Evolutionary conservation across 1,140 invertebrate genomes (phyloP).

Genomic region (Trypoxylus dichotomus): DNA sequence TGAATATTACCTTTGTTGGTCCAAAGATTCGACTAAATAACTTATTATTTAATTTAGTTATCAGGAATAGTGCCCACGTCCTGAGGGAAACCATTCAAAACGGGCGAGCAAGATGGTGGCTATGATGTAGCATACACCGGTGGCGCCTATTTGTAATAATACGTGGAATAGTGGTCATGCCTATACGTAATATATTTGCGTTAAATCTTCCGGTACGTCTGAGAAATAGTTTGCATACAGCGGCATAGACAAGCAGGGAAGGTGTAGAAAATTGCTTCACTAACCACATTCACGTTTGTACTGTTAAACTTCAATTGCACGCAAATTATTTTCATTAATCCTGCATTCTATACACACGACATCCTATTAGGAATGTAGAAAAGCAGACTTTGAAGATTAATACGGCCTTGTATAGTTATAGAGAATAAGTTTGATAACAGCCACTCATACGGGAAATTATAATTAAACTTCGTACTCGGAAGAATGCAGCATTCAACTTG

Average conservation of each 20-base stretch:
- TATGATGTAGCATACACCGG: background rate
- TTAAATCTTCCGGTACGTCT: background rate
- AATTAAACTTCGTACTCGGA: background rate
- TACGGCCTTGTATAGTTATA: too few relatives aligned
- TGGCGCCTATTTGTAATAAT: background rate
- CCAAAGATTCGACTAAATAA: constrained; percentile 10
- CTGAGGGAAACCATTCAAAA: constrained; percentile 5
- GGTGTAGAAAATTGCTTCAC: too few relatives aligned
- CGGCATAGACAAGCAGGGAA: too few relatives aligned
- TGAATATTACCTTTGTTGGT: background rate
- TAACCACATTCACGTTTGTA: too few relatives aligned
- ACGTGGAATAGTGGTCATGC: background rate
- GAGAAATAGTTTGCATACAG: too few relatives aligned
- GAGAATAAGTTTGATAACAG: background rate
- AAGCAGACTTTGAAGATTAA: too few relatives aligned
- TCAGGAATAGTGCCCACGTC: background rate
- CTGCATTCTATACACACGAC: too few relatives aligned
- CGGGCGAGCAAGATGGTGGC: background rate
- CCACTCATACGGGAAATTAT: background rate
- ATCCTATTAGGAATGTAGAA: too few relatives aligned
- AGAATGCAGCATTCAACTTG: background rate
- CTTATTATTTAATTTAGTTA: constrained; percentile 20
- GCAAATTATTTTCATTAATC: too few relatives aligned
- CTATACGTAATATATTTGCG: background rate
- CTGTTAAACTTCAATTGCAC: too few relatives aligned